phyloP scores from a whole-genome alignment of 2,888 invertebrate genomes.

The Plebejus argus region DNA sequence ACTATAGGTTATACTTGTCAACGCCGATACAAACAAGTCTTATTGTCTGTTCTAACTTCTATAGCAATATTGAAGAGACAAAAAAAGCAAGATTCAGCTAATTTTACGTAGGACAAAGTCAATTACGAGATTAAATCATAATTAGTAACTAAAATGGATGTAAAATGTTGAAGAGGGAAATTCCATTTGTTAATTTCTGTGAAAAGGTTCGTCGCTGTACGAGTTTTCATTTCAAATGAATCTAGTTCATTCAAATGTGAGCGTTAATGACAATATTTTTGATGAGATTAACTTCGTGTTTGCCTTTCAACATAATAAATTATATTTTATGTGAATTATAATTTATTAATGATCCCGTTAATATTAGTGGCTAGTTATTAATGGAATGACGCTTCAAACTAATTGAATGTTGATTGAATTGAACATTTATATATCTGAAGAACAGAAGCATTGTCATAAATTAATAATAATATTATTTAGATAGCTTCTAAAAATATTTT shows the following conservation, averaged over 20 bases:
- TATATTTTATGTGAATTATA: background rate
- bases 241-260: slow-evolving; percentile 19
- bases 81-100: background rate
- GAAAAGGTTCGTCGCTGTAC: slow-evolving; percentile 16
- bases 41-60: background rate
- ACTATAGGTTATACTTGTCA: no score
- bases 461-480: no score
- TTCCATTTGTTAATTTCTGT: slow-evolving; percentile 20
- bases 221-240: slow-evolving; percentile 26
- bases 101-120: background rate
- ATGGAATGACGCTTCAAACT: no score
- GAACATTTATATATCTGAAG: no score
- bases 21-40: background rate
- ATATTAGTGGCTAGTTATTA: background rate
- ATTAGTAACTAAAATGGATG: slow-evolving; percentile 11
- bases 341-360: background rate
- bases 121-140: slow-evolving; percentile 17
- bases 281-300: background rate
- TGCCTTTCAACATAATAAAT: background rate
- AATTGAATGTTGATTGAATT: no score
- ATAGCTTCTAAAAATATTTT: no score
- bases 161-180: slow-evolving; percentile 15
- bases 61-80: background rate
- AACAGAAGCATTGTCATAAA: no score
- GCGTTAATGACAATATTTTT: slow-evolving; percentile 18